Percentiles rank a stretch among this genome's conserved stretches.
Conservation (phyloP, 2,888 invertebrate genomes). For the Drosophila dives region DNA sequence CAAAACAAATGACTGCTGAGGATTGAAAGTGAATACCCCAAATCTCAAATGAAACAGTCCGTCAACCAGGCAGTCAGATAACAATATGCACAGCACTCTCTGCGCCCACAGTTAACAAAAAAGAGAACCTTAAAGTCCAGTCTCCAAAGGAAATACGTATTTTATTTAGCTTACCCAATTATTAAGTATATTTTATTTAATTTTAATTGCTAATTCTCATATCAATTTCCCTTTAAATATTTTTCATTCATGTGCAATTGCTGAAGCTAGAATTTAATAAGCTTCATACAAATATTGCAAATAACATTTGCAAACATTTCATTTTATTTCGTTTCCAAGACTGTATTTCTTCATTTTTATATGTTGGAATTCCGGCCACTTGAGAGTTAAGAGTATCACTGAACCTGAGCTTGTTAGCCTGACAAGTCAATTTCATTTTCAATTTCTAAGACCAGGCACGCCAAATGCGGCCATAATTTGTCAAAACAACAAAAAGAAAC, state of each 20-base stretch:
- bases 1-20: constrained; percentile 47
- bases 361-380: constrained; percentile 52
- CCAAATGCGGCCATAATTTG: constrained; percentile 76
- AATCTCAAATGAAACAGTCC: constrained; percentile 14
- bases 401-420: constrained; percentile 67
- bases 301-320: neutral
- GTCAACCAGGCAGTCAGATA: neutral
- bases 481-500: constrained; percentile 52
- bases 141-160: neutral
- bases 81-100: neutral
- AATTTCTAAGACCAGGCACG: constrained; percentile 56
- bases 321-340: neutral
- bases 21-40: constrained; percentile 40
- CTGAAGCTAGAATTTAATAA: neutral
- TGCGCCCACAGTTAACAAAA: neutral
- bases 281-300: neutral
- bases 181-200: neutral
- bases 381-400: constrained; percentile 41
- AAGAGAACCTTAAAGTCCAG: neutral
- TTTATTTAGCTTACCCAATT: neutral
- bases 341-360: neutral
- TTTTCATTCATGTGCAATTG: neutral
- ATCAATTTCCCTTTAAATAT: neutral
- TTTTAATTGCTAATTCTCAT: neutral
- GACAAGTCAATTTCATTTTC: constrained; percentile 76